phyloP scores from a whole-genome alignment of 2,888 invertebrate genomes.

The Lydus trimaculatus region DNA sequence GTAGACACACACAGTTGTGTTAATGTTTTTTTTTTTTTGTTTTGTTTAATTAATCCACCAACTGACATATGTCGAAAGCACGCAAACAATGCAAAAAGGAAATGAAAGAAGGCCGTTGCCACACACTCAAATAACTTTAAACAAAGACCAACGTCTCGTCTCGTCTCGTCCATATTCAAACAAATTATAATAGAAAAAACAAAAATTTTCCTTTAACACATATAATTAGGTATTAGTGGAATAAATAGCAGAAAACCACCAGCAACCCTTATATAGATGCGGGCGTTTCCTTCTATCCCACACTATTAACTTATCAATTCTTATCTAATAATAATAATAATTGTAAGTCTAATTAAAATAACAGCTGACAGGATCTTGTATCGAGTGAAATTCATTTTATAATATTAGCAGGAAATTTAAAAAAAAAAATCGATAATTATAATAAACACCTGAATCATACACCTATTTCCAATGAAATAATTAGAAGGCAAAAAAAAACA shows the following conservation, averaged over 20 bases:
- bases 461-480: neutral
- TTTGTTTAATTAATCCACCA: slow-evolving; percentile 11
- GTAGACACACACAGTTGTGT: neutral
- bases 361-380: too few species aligned
- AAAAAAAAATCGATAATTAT: too few species aligned
- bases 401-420: too few species aligned
- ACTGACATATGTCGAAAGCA: slow-evolving; percentile 14
- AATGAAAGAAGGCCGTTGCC: slow-evolving; percentile 13
- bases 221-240: too few species aligned
- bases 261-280: too few species aligned
- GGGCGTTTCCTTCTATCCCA: too few species aligned
- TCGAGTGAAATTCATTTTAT: too few species aligned
- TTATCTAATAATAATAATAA: too few species aligned
- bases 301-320: too few species aligned
- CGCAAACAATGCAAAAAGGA: slow-evolving; percentile 16
- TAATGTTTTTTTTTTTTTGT: neutral
- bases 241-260: neutral
- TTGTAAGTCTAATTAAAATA: too few species aligned
- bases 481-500: too few species aligned
- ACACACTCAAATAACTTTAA: neutral
- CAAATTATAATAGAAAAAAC: neutral
- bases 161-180: neutral
- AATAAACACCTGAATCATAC: neutral
- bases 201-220: too few species aligned
- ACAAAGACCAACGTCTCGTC: slow-evolving; percentile 7